A percentile compares a stretch with the other conserved stretches of the same genome.
Conservation (phyloP, 2,113 vertebrate genomes). For the Epinephelus cyanopodus region DNA sequence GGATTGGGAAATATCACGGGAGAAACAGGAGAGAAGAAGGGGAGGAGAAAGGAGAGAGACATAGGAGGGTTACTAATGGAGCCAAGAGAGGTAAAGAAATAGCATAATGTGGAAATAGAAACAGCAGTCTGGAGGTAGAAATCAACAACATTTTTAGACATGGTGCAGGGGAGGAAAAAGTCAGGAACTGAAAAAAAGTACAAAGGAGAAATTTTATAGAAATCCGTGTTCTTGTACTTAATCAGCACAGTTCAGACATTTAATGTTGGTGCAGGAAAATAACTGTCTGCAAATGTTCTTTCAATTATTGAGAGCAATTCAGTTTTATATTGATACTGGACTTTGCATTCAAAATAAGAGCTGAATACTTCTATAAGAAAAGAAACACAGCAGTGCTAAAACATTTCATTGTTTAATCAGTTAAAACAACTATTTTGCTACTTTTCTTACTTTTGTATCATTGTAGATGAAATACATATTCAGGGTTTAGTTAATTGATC, state of each 20-base stretch:
- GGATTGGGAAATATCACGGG: neutral
- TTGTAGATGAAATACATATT: neutral
- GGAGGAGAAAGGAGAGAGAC: conserved; percentile 1
- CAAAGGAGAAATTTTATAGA: neutral
- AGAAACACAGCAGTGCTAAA: neutral
- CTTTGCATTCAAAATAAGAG: conserved; percentile 19
- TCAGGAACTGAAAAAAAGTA: neutral
- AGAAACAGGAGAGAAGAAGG: neutral
- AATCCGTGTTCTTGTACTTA: neutral
- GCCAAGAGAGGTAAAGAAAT: conserved; percentile 10
- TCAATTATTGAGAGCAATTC: conserved; percentile 27
- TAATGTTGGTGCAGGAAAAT: conserved; percentile 4
- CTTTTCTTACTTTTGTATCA: neutral
- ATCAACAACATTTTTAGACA: neutral
- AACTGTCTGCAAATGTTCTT: conserved; percentile 4
- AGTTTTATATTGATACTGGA: neutral
- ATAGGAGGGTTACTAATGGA: conserved; percentile 35
- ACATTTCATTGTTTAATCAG: neutral
- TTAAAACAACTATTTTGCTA: neutral
- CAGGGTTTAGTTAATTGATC: neutral
- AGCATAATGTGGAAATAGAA: conserved; percentile 29
- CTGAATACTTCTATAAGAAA: neutral
- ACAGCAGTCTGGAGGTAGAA: neutral
- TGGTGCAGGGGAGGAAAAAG: neutral
- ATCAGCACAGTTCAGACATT: conserved; percentile 2